Conservation (phyloP, 2,113 vertebrate species). For the Picathartes gymnocephalus region DNA sequence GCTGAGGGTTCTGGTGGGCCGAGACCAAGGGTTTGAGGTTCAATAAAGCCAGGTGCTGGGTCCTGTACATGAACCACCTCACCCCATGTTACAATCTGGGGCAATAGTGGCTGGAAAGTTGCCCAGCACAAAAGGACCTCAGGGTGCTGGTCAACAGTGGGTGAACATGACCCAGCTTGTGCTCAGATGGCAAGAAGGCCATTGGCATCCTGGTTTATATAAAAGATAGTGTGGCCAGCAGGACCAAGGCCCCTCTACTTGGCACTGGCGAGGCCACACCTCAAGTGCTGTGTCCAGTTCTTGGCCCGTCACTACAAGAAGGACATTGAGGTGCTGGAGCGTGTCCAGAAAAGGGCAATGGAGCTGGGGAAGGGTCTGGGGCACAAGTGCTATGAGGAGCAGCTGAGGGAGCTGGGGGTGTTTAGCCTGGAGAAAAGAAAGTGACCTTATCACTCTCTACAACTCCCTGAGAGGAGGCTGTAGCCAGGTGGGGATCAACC, state of each 20-base stretch:
- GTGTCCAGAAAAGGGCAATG: not conserved
- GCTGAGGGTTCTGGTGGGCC: rapidly evolving
- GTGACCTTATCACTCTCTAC: not conserved
- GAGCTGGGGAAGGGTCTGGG: not conserved
- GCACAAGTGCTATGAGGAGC: rapidly evolving
- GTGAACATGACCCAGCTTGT: not conserved
- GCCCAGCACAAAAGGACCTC: not conserved
- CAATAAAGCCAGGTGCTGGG: not conserved
- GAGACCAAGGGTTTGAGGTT: not conserved
- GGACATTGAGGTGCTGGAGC: not conserved
- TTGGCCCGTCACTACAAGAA: not conserved
- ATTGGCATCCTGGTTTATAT: not conserved
- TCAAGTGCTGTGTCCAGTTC: rapidly evolving
- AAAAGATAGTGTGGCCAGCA: not conserved
- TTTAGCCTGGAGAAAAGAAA: not conserved
- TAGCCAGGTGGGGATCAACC: not conserved
- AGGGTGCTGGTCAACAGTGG: rapidly evolving
- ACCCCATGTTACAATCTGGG: no score
- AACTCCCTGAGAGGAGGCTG: not conserved
- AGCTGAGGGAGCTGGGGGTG: not conserved
- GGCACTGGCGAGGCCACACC: not conserved
- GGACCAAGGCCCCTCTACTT: not conserved
- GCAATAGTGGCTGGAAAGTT: not conserved
- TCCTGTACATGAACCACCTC: not conserved
- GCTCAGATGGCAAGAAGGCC: not conserved